These are phyloP conservation scores for Myotis vivesi DNA, from an alignment of 2,797 vertebrate species.

Conservation along the genomic window DNA sequence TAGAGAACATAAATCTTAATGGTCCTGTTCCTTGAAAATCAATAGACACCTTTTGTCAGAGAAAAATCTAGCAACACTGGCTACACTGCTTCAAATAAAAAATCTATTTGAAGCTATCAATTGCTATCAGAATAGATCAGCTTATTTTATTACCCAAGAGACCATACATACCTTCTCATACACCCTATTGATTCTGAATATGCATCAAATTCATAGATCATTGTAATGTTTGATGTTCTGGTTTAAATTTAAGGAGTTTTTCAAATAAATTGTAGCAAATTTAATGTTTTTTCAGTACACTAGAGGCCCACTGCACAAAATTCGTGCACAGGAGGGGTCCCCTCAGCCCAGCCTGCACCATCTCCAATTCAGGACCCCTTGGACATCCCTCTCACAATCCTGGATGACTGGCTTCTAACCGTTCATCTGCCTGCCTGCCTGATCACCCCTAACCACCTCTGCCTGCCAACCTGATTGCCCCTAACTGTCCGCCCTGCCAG, in stretches of 20 bases:
- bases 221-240: not conserved
- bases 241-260: not conserved
- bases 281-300: not conserved
- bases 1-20: not conserved
- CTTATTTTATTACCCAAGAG: not conserved
- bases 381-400: no score
- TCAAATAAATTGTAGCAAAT: not conserved
- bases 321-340: no score
- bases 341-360: no score
- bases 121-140: not conserved
- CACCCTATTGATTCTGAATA: not conserved
- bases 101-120: not conserved
- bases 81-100: not conserved
- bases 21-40: constrained; percentile 1
- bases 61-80: not conserved
- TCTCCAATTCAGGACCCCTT: no score
- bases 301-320: no score
- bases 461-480: no score
- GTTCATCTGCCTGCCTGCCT: no score
- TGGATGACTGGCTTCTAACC: no score
- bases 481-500: no score
- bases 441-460: no score
- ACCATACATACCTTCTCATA: not conserved
- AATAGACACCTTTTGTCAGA: not conserved
- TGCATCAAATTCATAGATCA: not conserved